Conservation (phyloP, 2,888 invertebrate species). For the Tineola bisselliella region DNA sequence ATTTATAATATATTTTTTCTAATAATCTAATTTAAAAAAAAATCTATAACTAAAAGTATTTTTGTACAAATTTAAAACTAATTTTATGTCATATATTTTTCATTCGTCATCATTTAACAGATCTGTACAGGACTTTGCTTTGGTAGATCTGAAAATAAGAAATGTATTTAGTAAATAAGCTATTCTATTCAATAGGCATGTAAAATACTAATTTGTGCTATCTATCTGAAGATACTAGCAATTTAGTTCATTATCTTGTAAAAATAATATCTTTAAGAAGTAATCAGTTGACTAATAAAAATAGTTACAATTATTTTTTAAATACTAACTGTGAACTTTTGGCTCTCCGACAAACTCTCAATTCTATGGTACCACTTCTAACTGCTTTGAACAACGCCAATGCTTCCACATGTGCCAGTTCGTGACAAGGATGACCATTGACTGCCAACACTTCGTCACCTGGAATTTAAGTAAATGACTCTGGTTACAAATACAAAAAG, state of each 20-base stretch:
- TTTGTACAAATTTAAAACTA: background rate
- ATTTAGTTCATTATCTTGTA: no score
- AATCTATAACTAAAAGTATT: no score
- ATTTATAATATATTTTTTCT: no score
- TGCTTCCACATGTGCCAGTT: slow-evolving; percentile 82
- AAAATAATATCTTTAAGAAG: no score
- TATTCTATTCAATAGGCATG: background rate
- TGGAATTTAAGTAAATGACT: slow-evolving; percentile 32
- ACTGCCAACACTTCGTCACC: slow-evolving; percentile 86
- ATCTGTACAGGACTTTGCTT: slow-evolving; percentile 80
- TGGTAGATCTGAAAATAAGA: slow-evolving; percentile 68
- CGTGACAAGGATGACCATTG: slow-evolving; percentile 82
- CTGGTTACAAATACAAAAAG: no score
- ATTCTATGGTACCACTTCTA: slow-evolving; percentile 77
- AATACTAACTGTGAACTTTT: slow-evolving; percentile 53
- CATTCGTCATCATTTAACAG: slow-evolving; percentile 70
- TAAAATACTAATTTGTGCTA: no score
- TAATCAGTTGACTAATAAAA: no score
- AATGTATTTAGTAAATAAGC: background rate
- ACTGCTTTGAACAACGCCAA: slow-evolving; percentile 83
- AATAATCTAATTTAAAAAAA: no score
- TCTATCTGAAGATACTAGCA: no score
- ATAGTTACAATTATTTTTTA: no score
- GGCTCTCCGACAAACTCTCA: slow-evolving; percentile 75
- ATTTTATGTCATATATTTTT: slow-evolving; percentile 19